Conservation (phyloP, 2,888 invertebrate species). For the Caprella mutica region DNA sequence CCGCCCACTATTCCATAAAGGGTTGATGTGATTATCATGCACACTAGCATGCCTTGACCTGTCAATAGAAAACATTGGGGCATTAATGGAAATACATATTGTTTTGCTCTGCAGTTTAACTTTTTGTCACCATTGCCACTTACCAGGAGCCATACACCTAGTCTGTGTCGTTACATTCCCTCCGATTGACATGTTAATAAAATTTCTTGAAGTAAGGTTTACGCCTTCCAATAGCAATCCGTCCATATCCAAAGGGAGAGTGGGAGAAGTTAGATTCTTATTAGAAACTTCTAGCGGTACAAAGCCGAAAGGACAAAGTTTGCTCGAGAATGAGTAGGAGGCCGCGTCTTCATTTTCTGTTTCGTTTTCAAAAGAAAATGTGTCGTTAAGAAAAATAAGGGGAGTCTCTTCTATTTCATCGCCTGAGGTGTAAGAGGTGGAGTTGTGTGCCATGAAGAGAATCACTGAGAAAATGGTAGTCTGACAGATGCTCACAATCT, state of each 20-base stretch:
- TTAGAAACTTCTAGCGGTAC: slow-evolving; percentile 7
- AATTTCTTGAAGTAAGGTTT: not conserved
- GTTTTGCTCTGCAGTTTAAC: too few species aligned
- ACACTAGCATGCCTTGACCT: slow-evolving; percentile 31
- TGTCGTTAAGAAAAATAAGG: not conserved
- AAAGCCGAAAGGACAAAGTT: slow-evolving; percentile 20
- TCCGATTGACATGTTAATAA: not conserved
- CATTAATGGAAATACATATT: too few species aligned
- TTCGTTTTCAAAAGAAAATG: not conserved
- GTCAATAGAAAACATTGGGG: too few species aligned
- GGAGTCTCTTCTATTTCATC: not conserved
- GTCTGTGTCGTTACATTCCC: not conserved
- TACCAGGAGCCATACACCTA: slow-evolving; percentile 1
- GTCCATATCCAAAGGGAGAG: not conserved
- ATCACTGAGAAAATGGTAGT: slow-evolving; percentile 23
- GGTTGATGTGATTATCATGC: slow-evolving; percentile 21
- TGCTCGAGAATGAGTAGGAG: slow-evolving; percentile 17
- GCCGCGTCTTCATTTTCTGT: slow-evolving; percentile 5
- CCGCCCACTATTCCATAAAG: slow-evolving; percentile 24
- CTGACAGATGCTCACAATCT: slow-evolving; percentile 25
- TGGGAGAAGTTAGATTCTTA: not conserved
- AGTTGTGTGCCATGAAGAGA: slow-evolving; percentile 19
- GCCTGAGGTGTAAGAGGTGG: slow-evolving; percentile 6
- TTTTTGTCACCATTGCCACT: not conserved
- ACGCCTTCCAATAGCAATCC: not conserved